Base-by-base conservation (phyloP, 2,797 vertebrate genomes). In the Chromis chromis region DNA sequence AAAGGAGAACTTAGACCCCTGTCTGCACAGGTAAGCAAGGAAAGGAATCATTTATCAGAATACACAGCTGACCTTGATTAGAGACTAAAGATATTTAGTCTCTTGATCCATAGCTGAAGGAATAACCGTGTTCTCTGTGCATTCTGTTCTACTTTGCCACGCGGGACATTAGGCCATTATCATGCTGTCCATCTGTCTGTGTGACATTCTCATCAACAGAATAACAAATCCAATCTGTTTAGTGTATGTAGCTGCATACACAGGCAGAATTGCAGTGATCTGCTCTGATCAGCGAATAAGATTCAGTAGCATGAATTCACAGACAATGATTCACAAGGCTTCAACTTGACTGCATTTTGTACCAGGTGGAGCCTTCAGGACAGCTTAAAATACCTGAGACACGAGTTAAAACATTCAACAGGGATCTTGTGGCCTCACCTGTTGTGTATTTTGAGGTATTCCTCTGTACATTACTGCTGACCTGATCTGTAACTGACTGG, bases 1-100 rank as follows among this genome's bases (percentile, higher is more conserved):
- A 11, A 48, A 53, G 68, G 74, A 53, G 11, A 71, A 28, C 46
- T 62, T 52, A 40, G 62, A 67, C 21, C 22, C n/a, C 17, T 39
- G 42, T 54, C 36, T 21, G 17, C 0, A 57, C 54, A 73, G 86
- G 86, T 89, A 58, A 82, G 40, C 53, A 76, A 44, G 40, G 16
- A 8, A 46, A n/a, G 6, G 19, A 46, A 36, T 36, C 44, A 46
- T 19, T 19, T n/a, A n/a, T 17, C 2, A 6, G 6, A 46, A 8
- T 0, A 28, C 24, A 71, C n/a, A 22, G 3, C 13, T 49, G 1
- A 21, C 5, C 19, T 22, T 53, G 11, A 40, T 40, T 21, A 59
- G 17, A 50, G 63, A 42, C 44, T 55, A 19, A 22, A 42, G 1
- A 56, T 22, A 21, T 19, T 50, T 21, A 55, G 6, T 52, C 44